Percentiles rank a stretch among this genome's conserved stretches.
These are phyloP conservation scores for Microctonus hyperodae DNA, from an alignment of 2,888 invertebrate species.

Conservation along the genomic window DNA sequence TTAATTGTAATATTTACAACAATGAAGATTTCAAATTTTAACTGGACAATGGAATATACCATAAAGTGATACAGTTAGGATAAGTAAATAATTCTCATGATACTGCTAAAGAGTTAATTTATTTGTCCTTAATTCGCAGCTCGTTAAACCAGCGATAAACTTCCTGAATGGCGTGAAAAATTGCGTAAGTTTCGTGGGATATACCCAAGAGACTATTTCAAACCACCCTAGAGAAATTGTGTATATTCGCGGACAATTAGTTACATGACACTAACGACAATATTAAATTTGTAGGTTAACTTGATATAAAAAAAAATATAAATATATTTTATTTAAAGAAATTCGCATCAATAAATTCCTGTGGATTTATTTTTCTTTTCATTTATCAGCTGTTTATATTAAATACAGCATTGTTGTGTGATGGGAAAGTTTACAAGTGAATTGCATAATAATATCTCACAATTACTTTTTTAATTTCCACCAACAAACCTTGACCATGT, in stretches of 20 bases:
- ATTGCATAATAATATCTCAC: neutral
- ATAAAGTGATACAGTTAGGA: neutral
- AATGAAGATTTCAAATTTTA: neutral
- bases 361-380: no score
- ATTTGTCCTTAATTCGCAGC: conserved; percentile 12
- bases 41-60: neutral
- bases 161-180: neutral
- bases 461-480: neutral
- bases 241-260: conserved; percentile 9
- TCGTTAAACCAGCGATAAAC: neutral
- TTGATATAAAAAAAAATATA: no score
- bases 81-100: neutral
- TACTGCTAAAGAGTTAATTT: neutral
- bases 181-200: conserved; percentile 10
- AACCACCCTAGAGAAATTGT: neutral
- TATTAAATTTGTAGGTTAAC: neutral
- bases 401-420: neutral
- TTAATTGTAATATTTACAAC: neutral
- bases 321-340: no score
- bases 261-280: neutral
- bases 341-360: no score
- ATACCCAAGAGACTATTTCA: neutral
- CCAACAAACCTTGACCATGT: neutral
- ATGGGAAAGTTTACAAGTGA: neutral
- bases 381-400: no score